These are phyloP conservation scores for Syncerus caffer DNA, from an alignment of 2,797 vertebrate species.

Conservation along the genomic window DNA sequence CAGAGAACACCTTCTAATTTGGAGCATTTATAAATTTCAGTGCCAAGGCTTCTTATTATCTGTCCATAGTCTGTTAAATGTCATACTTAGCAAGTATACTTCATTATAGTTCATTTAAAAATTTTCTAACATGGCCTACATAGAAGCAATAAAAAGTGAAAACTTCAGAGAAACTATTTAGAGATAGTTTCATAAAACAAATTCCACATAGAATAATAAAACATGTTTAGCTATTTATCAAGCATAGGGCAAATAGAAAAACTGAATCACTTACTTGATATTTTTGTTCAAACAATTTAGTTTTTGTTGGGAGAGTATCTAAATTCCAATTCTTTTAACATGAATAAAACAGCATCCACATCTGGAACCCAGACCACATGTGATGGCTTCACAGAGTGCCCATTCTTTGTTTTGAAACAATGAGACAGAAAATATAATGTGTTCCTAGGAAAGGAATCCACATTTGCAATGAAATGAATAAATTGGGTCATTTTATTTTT, in stretches of 20 bases:
- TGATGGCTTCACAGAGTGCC: not conserved
- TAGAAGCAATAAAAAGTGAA: not conserved
- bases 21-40: not conserved
- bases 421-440: conserved; percentile 51
- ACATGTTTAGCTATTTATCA: not conserved
- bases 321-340: conserved; percentile 50
- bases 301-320: conserved; percentile 66
- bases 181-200: not conserved
- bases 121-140: not conserved
- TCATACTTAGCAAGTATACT: not conserved
- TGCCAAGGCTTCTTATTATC: not conserved
- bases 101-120: not conserved
- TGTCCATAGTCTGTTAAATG: not conserved
- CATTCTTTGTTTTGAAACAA: conserved; percentile 61
- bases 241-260: not conserved
- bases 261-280: not conserved
- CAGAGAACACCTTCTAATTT: not conserved
- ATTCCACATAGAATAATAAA: not conserved
- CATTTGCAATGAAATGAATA: conserved; percentile 16
- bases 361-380: conserved; percentile 78
- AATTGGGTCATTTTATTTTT: conserved; percentile 37
- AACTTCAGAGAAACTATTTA: not conserved
- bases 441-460: conserved; percentile 42
- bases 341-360: conserved; percentile 68
- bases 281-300: conserved; percentile 58